These are phyloP conservation scores for Ophiothrix spiculata DNA, from an alignment of 35 echinoderm and acorn worm species.

Conservation along the genomic window DNA sequence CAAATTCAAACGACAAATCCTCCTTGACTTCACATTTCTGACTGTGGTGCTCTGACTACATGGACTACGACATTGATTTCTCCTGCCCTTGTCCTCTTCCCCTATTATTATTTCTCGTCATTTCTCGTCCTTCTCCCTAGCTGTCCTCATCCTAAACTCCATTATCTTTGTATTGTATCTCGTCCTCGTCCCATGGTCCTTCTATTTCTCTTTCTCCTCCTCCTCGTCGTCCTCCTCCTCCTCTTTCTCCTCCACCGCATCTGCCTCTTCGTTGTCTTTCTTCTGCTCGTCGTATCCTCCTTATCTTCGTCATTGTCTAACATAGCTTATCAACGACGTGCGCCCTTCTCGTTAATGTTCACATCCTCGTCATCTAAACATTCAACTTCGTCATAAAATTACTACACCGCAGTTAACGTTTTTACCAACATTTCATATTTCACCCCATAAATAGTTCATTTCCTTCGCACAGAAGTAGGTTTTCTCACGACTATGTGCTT, in stretches of 20 bases:
- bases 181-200: not conserved
- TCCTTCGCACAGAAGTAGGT: not conserved
- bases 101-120: too few relatives aligned
- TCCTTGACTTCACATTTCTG: too few relatives aligned
- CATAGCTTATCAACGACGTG: not conserved
- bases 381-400: not conserved
- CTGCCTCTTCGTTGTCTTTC: not conserved
- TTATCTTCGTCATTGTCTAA: constrained; percentile 7
- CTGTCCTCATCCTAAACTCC: constrained; percentile 2
- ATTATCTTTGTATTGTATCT: not conserved
- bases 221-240: not conserved
- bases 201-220: not conserved
- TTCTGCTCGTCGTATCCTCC: not conserved
- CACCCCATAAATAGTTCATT: too few relatives aligned
- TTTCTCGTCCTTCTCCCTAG: too few relatives aligned
- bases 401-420: too few relatives aligned
- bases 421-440: too few relatives aligned
- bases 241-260: too few relatives aligned
- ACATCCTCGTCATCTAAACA: not conserved
- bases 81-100: too few relatives aligned
- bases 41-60: too few relatives aligned
- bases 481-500: not conserved
- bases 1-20: too few relatives aligned
- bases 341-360: not conserved
- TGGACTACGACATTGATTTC: too few relatives aligned